phyloP scores from a whole-genome alignment of 1,140 invertebrate species.

The Calosoma granatense region DNA sequence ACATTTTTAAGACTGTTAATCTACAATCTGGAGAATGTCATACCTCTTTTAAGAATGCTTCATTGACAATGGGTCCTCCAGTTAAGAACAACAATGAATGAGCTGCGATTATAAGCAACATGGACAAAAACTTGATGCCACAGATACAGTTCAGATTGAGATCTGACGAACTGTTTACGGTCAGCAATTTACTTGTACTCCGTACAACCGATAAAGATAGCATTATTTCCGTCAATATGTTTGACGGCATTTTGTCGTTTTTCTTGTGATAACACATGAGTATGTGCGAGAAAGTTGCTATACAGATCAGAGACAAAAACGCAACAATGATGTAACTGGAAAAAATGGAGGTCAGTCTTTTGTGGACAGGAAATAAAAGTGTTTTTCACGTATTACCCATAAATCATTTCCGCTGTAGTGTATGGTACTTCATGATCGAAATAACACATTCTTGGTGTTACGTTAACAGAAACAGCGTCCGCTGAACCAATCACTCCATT shows the following conservation, averaged over 20 bases:
- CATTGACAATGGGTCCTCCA: slow-evolving; percentile 52
- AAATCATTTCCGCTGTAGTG: slow-evolving; percentile 40
- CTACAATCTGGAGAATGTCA: slow-evolving; percentile 15
- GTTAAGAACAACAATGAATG: slow-evolving; percentile 52
- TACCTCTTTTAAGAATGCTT: slow-evolving; percentile 47
- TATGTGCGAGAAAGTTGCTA: slow-evolving; percentile 22
- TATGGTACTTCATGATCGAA: slow-evolving; percentile 33
- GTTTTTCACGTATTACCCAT: slow-evolving; percentile 39
- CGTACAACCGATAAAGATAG: slow-evolving; percentile 46
- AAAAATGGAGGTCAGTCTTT: slow-evolving; percentile 15
- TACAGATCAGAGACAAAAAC: slow-evolving; percentile 24
- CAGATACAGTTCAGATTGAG: slow-evolving; percentile 51
- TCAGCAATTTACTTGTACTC: slow-evolving; percentile 48
- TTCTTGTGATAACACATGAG: slow-evolving; percentile 4
- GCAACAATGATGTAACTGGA: slow-evolving; percentile 24
- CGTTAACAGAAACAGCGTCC: slow-evolving; percentile 33
- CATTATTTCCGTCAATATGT: slow-evolving; percentile 32
- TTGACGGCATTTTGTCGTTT: background rate
- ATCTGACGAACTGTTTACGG: slow-evolving; percentile 46
- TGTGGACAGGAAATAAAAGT: background rate
- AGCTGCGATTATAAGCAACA: slow-evolving; percentile 51
- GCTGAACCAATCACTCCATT: slow-evolving; percentile 36
- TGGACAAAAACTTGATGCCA: slow-evolving; percentile 52
- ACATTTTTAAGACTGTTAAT: background rate
- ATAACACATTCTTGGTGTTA: slow-evolving; percentile 41